Percentiles rank a stretch among this genome's conserved stretches.
Conservation (phyloP, 2,888 invertebrate genomes). For the Andrena fulva region DNA sequence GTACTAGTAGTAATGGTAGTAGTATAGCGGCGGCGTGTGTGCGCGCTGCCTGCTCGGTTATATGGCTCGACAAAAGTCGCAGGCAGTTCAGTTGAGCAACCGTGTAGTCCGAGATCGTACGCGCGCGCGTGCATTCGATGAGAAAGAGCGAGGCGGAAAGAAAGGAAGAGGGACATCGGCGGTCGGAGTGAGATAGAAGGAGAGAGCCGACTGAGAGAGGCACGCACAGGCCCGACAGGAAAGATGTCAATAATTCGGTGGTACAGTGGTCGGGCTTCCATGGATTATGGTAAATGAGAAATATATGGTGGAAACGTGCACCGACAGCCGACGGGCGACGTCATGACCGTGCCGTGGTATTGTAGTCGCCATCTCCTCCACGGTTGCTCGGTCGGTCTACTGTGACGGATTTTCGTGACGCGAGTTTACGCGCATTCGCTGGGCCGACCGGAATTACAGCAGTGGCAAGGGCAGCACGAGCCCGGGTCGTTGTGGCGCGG, state of each 20-base stretch:
- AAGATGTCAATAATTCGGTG: constrained; percentile 80
- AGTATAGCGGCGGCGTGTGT: constrained; percentile 53
- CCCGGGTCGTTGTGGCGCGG: constrained; percentile 44
- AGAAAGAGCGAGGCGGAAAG: constrained; percentile 47
- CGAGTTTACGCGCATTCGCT: constrained; percentile 55
- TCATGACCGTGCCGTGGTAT: constrained; percentile 50
- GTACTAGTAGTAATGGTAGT: constrained; percentile 33
- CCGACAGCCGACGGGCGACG: constrained; percentile 39
- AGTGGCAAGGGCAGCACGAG: constrained; percentile 48
- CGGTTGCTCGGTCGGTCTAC: constrained; percentile 50
- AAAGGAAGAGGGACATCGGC: constrained; percentile 41
- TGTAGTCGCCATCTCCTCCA: constrained; percentile 58
- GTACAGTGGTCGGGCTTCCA: constrained; percentile 37
- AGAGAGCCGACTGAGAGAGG: constrained; percentile 34
- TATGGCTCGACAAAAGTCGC: constrained; percentile 66
- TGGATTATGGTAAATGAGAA: constrained; percentile 47
- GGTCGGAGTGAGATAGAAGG: constrained; percentile 32
- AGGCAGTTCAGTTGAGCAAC: constrained; percentile 76
- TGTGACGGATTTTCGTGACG: constrained; percentile 59
- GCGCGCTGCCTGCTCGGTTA: constrained; percentile 63
- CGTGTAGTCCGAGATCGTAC: constrained; percentile 59
- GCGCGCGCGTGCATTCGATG: constrained; percentile 55
- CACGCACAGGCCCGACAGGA: constrained; percentile 52
- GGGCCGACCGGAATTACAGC: constrained; percentile 51
- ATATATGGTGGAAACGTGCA: constrained; percentile 30